Evolutionary conservation across 2,113 vertebrate genomes (phyloP).

Genomic region (Azemiops feae): DNA sequence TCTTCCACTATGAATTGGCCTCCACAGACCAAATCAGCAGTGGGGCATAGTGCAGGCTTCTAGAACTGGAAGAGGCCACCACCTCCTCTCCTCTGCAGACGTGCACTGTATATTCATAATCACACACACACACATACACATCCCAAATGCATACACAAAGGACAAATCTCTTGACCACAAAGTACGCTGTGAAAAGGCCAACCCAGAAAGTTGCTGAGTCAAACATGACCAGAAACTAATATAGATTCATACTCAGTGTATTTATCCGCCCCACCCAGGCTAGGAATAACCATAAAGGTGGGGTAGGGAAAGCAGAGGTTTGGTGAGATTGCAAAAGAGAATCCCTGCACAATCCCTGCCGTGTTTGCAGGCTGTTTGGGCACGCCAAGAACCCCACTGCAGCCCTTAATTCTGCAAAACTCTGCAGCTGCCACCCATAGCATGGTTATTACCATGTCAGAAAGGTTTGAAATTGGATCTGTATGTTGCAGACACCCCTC

Average conservation of each 20-base stretch:
- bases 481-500: neutral
- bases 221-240: constrained; percentile 42
- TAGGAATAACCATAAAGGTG: fast-evolving
- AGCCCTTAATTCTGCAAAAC: neutral
- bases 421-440: too few species aligned
- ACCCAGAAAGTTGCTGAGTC: neutral
- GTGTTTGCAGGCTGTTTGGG: neutral
- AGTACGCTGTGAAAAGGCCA: neutral
- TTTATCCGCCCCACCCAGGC: constrained; percentile 8
- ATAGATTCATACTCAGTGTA: neutral
- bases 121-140: neutral
- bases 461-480: neutral
- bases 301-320: neutral
- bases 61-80: neutral
- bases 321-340: neutral
- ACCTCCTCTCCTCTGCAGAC: constrained; percentile 25
- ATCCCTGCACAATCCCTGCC: neutral
- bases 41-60: too few species aligned
- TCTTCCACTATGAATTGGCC: neutral
- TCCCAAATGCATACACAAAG: neutral
- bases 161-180: neutral
- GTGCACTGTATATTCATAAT: neutral
- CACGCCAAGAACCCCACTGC: too few species aligned
- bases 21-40: neutral
- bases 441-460: neutral